phyloP scores from a whole-genome alignment of 1,140 invertebrate species.

The Macrostomum lignano region DNA sequence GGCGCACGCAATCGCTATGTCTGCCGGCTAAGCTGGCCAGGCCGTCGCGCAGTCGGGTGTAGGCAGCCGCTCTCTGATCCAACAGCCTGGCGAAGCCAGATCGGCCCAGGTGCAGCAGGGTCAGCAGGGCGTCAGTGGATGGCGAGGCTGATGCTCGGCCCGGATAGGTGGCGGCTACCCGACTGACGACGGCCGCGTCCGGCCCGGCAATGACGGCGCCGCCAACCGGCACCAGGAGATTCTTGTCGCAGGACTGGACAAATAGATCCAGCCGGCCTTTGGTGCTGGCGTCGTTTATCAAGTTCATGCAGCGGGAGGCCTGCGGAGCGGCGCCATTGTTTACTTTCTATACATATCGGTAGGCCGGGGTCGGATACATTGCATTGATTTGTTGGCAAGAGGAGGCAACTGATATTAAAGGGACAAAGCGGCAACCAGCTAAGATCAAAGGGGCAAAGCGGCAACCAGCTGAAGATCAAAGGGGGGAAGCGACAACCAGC shows the following conservation, averaged over 20 bases:
- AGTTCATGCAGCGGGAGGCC: neutral
- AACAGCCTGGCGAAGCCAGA: conserved; percentile 38
- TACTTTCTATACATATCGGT: too few relatives aligned
- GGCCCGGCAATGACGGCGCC: conserved; percentile 50
- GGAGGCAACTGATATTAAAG: too few relatives aligned
- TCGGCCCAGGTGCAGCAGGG: conserved; percentile 42
- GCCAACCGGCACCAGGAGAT: conserved; percentile 58
- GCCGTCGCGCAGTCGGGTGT: conserved; percentile 35
- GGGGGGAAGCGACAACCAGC: too few relatives aligned
- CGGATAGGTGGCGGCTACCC: conserved; percentile 45
- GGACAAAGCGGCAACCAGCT: too few relatives aligned
- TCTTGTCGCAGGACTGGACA: conserved; percentile 63
- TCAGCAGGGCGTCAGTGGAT: conserved; percentile 49
- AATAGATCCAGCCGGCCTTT: conserved; percentile 43
- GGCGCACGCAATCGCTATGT: conserved; percentile 36
- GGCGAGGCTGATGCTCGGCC: conserved; percentile 45
- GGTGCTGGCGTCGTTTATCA: conserved; percentile 1
- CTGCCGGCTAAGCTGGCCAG: conserved; percentile 34
- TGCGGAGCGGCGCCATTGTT: neutral
- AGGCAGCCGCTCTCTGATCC: conserved; percentile 37
- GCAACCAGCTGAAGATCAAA: too few relatives aligned
- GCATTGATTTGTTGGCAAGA: too few relatives aligned
- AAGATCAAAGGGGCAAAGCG: too few relatives aligned
- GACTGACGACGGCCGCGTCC: conserved; percentile 36
- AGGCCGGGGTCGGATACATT: too few relatives aligned